Conservation (phyloP, 2,113 vertebrate species). For the Nyctibius bracteatus region DNA sequence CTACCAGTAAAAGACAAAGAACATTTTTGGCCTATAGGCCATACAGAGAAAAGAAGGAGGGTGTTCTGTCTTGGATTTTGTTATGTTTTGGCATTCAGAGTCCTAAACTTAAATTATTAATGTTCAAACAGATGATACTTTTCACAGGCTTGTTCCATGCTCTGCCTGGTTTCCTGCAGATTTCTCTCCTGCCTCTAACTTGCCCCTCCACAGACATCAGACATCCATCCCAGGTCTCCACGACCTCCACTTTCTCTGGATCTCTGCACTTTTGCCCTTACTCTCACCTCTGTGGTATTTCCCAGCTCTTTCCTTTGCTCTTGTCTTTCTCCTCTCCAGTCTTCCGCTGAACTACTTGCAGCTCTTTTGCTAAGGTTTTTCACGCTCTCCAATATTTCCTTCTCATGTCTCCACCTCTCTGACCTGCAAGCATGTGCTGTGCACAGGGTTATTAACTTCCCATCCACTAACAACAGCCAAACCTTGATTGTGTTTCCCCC, state of each 20-base stretch:
- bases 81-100: neutral
- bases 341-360: neutral
- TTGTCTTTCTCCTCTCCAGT: neutral
- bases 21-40: neutral
- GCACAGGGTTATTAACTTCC: neutral
- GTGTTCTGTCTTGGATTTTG: neutral
- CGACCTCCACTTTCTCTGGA: neutral
- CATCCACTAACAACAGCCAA: accelerated
- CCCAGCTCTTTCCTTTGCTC: neutral
- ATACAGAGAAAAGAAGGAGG: neutral
- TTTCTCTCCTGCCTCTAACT: neutral
- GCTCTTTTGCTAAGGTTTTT: neutral
- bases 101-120: neutral
- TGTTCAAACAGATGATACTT: neutral
- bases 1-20: neutral
- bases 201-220: neutral
- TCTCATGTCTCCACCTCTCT: neutral
- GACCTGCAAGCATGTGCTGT: accelerated
- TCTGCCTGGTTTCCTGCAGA: neutral
- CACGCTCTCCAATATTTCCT: neutral
- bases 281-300: neutral
- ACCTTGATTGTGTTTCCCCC: neutral
- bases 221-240: neutral
- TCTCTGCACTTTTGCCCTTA: neutral
- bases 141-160: neutral